Base-by-base conservation (phyloP, 2,797 vertebrate genomes). In the Poeciliopsis infans region DNA sequence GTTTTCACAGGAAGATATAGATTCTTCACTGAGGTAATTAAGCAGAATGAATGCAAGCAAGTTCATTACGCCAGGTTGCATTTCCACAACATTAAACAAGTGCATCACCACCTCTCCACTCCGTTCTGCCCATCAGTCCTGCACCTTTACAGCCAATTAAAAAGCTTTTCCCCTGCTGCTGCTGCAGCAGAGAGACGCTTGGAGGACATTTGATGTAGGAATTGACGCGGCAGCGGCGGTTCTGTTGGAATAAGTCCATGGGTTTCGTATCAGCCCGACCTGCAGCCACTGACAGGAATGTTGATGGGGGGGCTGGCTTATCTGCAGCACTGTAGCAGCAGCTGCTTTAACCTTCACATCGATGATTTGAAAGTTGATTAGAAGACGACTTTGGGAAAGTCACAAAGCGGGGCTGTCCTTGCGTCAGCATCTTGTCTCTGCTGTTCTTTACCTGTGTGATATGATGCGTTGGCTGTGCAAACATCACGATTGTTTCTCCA, bases 331-430 rank as follows among this genome's bases (percentile, higher is more conserved):
- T 47, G 79, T 80, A 82, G 83, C 83, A 85, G 84, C 83, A 80
- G 88, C 76, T 76, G 12, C 81, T 86, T 0, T 90, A 83, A 91
- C 93, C 90, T 93, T 94, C 92, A 84, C 86, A 46, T 75, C 53
- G 81, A 88, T 20, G 81, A 89, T 88, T 78, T 84, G 76, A 90
- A 89, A 90, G 92, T 90, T 92, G 91, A 93, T 94, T 92, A 92
- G 85, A 83, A 85, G 83, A 79, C 71, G 46, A 93, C 92, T 95
- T 93, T 93, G 88, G 82, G 87, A 87, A 92, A 92, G 93, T 92
- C 91, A 86, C 49, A 64, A 23, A 51, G 64, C 13, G 74, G 47
- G 64, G 64, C 69, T 28, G 69, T 73, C 76, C 83, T 79, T 76
- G 82, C 84, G 77, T 92, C 88, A 79, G 86, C 85, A 75, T 81